Percentiles rank a stretch among this genome's conserved stretches.
Evolutionary conservation across 30 jellyfish, hydroid and myxozoan species (phyloP).

Genomic region (Rhopilema esculentum): DNA sequence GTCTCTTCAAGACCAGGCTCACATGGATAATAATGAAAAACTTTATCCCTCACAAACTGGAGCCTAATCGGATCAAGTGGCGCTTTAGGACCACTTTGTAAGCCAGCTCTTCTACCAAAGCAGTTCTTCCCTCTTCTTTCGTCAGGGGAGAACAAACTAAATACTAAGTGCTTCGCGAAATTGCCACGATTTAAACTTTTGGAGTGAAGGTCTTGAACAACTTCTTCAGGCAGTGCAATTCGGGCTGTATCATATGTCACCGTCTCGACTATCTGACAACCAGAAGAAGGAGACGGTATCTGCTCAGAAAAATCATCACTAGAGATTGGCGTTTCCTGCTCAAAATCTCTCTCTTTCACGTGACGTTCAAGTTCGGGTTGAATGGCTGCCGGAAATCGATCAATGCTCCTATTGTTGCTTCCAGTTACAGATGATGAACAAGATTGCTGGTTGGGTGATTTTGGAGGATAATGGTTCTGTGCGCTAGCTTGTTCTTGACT

Average conservation of each 20-base stretch:
- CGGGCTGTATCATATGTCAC: not conserved
- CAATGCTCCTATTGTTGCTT: not conserved
- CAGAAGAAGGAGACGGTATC: not conserved
- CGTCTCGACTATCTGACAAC: not conserved
- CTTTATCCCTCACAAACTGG: conserved; percentile 69
- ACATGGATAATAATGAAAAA: conserved; percentile 84
- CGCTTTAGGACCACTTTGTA: conserved; percentile 80
- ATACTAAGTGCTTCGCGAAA: conserved; percentile 89
- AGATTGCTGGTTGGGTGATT: conserved; percentile 13
- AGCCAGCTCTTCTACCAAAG: conserved; percentile 89
- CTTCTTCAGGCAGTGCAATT: conserved; percentile 44
- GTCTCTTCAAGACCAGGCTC: conserved; percentile 76
- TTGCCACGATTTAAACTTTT: conserved; percentile 93
- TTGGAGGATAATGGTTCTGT: conserved; percentile 1
- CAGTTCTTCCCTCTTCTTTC: conserved; percentile 90
- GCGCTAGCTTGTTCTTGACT: not conserved
- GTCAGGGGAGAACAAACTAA: conserved; percentile 67
- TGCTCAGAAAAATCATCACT: not conserved
- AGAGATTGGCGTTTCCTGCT: not conserved
- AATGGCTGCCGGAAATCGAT: not conserved
- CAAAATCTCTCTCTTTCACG: not conserved
- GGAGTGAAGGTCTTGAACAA: conserved; percentile 56
- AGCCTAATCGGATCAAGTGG: conserved; percentile 82
- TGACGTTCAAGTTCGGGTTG: not conserved
- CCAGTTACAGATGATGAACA: not conserved